A percentile compares a stretch with the other conserved stretches of the same genome.
Evolutionary conservation across 2,797 vertebrate genomes (phyloP).

Genomic region (Sarcoramphus papa): DNA sequence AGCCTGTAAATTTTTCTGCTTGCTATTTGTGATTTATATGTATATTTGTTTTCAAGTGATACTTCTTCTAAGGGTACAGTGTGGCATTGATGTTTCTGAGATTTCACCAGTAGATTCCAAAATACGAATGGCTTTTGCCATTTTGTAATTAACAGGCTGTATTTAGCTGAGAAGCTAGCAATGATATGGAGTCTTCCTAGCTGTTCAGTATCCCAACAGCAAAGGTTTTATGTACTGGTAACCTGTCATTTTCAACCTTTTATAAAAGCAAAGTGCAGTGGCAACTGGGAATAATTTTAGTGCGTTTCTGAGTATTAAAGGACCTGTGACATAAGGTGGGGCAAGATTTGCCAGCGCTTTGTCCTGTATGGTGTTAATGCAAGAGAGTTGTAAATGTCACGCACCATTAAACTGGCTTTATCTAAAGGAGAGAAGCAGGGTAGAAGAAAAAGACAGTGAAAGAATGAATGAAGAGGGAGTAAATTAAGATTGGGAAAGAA

Average conservation of each 20-base stretch:
- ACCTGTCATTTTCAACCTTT: rapidly evolving
- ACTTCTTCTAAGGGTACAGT: background rate
- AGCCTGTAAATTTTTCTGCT: background rate
- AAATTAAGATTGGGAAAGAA: background rate
- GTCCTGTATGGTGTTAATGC: background rate
- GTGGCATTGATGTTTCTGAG: background rate
- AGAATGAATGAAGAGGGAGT: background rate
- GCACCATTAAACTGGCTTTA: background rate
- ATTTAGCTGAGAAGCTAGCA: background rate
- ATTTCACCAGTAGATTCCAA: background rate
- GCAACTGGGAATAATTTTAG: background rate
- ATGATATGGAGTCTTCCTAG: background rate
- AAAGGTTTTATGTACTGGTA: background rate
- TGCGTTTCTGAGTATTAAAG: background rate
- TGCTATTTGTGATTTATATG: background rate
- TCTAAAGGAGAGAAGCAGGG: background rate
- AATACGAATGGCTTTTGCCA: background rate
- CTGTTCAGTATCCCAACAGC: background rate
- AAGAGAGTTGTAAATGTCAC: background rate
- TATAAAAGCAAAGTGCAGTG: background rate
- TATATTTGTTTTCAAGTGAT: background rate
- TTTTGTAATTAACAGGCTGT: background rate
- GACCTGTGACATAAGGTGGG: background rate
- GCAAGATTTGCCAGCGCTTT: background rate
- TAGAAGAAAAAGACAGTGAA: background rate